Conservation (phyloP, 2,113 vertebrate genomes). For the Cryptotis parvus region DNA sequence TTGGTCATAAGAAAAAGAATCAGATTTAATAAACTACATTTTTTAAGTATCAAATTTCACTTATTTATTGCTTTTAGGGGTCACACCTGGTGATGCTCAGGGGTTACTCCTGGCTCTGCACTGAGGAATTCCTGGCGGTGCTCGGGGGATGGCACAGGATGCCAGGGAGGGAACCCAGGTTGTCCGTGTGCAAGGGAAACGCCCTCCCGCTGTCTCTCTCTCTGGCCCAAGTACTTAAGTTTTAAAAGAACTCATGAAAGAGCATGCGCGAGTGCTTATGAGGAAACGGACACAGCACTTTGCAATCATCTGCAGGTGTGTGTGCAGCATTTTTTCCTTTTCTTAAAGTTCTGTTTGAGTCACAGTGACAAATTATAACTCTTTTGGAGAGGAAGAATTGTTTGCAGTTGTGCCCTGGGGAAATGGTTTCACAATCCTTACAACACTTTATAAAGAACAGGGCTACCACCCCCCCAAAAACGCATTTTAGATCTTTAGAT, state of each 20-base stretch:
- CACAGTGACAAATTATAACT: constrained; percentile 67
- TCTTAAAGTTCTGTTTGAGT: constrained; percentile 67
- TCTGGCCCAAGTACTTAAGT: not conserved
- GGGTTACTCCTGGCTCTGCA: too few relatives aligned
- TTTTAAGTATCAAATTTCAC: constrained; percentile 47
- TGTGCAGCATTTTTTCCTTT: constrained; percentile 49
- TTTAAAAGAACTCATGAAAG: constrained; percentile 62
- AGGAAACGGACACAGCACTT: constrained; percentile 58
- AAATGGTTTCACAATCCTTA: constrained; percentile 69
- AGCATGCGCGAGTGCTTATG: constrained; percentile 54
- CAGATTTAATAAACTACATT: constrained; percentile 26
- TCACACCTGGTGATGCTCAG: too few relatives aligned
- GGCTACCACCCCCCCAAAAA: too few relatives aligned
- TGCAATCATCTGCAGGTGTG: constrained; percentile 52
- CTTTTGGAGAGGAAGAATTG: constrained; percentile 65
- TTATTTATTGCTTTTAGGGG: not conserved
- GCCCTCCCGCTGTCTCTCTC: too few relatives aligned
- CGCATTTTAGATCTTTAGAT: not conserved
- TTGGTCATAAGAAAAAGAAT: constrained; percentile 14
- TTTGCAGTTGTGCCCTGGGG: constrained; percentile 52
- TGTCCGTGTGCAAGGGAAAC: too few relatives aligned
- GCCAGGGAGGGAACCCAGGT: too few relatives aligned
- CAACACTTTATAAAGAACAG: constrained; percentile 61
- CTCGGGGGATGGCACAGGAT: too few relatives aligned
- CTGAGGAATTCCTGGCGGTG: too few relatives aligned